A percentile compares a stretch with the other conserved stretches of the same genome.
Evolutionary conservation across 2,113 vertebrate genomes (phyloP).

Genomic region (Megaleporinus macrocephalus): DNA sequence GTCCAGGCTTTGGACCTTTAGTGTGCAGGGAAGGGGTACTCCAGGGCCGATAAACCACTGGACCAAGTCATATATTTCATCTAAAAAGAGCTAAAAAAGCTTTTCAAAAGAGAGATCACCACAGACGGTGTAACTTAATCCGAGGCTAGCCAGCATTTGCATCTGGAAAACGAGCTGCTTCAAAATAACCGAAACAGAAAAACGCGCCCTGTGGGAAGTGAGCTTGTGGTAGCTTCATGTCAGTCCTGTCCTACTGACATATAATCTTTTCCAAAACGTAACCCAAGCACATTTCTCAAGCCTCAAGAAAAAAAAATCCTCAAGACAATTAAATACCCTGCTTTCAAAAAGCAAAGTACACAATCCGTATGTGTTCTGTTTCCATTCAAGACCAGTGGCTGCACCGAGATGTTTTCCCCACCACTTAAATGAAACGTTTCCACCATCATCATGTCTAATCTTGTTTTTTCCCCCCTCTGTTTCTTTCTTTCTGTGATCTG

Average conservation of each 20-base stretch:
- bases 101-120: neutral
- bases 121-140: neutral
- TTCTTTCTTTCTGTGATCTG: constrained; percentile 33
- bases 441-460: constrained; percentile 51
- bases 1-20: neutral
- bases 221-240: neutral
- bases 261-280: constrained; percentile 19
- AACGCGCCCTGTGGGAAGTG: neutral
- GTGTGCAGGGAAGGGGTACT: neutral
- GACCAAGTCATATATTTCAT: neutral
- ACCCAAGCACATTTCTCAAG: constrained; percentile 5
- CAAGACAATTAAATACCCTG: constrained; percentile 25
- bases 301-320: constrained; percentile 16
- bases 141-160: neutral
- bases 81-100: neutral
- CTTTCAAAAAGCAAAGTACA: constrained; percentile 36
- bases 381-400: constrained; percentile 37
- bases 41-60: neutral
- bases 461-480: constrained; percentile 26
- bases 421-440: constrained; percentile 42
- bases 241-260: constrained; percentile 7
- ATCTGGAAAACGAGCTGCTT: neutral
- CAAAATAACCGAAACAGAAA: constrained; percentile 10
- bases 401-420: constrained; percentile 8
- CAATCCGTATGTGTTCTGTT: constrained; percentile 9